Conservation (phyloP, 53 echinoderm and acorn worm species). For the Paracentrotus lividus region DNA sequence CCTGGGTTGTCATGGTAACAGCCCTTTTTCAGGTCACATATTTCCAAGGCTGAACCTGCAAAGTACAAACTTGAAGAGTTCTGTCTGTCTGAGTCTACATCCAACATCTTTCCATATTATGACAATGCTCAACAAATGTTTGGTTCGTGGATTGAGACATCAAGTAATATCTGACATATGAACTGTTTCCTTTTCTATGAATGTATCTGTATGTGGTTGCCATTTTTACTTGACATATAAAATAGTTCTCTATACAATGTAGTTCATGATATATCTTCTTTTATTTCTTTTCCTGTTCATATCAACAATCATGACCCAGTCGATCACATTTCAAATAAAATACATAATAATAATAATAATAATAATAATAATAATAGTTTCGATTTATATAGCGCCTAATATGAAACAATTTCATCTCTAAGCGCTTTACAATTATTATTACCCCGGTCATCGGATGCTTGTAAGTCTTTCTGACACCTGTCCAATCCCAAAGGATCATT, state of each 20-base stretch:
- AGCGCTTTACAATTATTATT: no score
- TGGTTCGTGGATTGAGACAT: neutral
- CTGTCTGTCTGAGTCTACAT: slow-evolving; percentile 22
- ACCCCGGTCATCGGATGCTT: no score
- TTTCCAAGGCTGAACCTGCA: slow-evolving; percentile 24
- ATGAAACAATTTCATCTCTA: no score
- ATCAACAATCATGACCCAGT: no score
- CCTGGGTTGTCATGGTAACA: slow-evolving; percentile 34
- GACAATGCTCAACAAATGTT: neutral
- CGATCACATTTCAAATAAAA: no score
- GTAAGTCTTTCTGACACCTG: no score
- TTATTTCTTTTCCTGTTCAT: no score
- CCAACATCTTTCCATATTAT: slow-evolving; percentile 14
- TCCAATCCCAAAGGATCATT: no score
- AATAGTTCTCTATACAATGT: neutral
- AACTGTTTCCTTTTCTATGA: neutral
- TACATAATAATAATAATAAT: no score
- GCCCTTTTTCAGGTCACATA: slow-evolving; percentile 36
- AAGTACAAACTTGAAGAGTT: slow-evolving; percentile 38
- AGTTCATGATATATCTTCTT: no score
- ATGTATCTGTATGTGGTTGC: neutral
- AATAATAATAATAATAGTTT: no score
- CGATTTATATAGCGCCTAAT: no score
- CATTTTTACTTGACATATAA: neutral
- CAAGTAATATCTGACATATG: slow-evolving; percentile 21